Base-by-base conservation (phyloP, 2,797 vertebrate genomes). In the Chrysolophus pictus region DNA sequence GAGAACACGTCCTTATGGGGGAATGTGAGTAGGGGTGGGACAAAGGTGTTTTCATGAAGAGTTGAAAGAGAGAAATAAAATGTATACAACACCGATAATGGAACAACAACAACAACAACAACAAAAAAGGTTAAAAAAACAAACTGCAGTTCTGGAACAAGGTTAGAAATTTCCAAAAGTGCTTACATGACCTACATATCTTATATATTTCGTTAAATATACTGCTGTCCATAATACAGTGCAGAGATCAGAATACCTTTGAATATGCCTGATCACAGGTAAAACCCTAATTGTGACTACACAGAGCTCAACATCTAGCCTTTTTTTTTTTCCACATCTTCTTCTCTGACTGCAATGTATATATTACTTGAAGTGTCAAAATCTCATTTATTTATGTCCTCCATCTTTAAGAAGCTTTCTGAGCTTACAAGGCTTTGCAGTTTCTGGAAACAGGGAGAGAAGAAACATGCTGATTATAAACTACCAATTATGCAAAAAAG, bases 401-500 rank as follows among this genome's bases (percentile, higher is more conserved):
- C 2, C 19, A 46, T 7, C 8, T 81, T 33, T n/a, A 79, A 65
- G 65, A 77, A 59, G 39, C 14, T 81, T 51, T 51, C 79, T 59
- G 76, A 72, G 39, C 21, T 89, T 87, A 41, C 26, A 21, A 59
- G 55, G 14, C 29, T 93, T 84, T 76, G 18, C 42, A 81, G 13
- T 65, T 94, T 84, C 59, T 70, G 47, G 53, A 41, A 58, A 84
- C 22, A 59, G 21, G 64, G 9, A 84, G 14, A 56, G 37, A 58
- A 73, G 42, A 89, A 81, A 77, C 8, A 67, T 22, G 46, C 78
- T 59, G 84, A 93, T 84, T 60, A 78, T 59, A 83, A 84, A 84
- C 82, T 89, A 70, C 59, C 70, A 91, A 53, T 89, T 91, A 93
- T 15, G 69, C 42, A 85, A 73, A 84, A 84, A 93, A 91, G 69